Conservation (phyloP, 2,113 vertebrate genomes). For the Cheilinus undulatus region DNA sequence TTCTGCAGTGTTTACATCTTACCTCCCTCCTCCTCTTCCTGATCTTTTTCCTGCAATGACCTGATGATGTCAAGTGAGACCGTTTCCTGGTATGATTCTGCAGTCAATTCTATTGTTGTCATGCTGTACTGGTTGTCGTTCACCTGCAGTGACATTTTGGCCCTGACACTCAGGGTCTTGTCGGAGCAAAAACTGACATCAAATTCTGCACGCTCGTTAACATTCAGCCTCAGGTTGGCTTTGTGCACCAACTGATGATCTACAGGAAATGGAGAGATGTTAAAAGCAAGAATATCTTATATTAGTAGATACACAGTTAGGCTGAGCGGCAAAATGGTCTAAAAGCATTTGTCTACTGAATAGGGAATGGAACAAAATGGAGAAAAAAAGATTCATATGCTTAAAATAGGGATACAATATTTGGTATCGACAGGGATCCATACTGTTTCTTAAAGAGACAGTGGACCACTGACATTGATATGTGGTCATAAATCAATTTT, state of each 20-base stretch:
- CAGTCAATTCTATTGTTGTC: slow-evolving; percentile 81
- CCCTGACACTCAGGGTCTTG: slow-evolving; percentile 71
- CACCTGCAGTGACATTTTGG: slow-evolving; percentile 81
- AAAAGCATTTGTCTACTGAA: too few relatives aligned
- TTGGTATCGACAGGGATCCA: too few relatives aligned
- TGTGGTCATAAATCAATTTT: too few relatives aligned
- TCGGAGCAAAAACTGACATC: slow-evolving; percentile 85
- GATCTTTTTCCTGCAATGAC: slow-evolving; percentile 31
- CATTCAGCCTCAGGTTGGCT: slow-evolving; percentile 73
- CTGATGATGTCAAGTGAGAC: slow-evolving; percentile 87
- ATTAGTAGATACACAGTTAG: too few relatives aligned
- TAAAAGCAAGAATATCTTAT: not conserved
- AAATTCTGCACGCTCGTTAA: slow-evolving; percentile 79
- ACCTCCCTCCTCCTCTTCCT: slow-evolving; percentile 41
- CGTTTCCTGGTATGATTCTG: slow-evolving; percentile 87
- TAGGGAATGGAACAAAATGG: too few relatives aligned
- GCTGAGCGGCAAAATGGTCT: too few relatives aligned
- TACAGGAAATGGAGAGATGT: slow-evolving; percentile 49
- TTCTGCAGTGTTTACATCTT: too few relatives aligned
- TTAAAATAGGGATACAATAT: too few relatives aligned
- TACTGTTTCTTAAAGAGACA: too few relatives aligned
- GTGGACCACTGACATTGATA: too few relatives aligned
- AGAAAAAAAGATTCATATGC: too few relatives aligned
- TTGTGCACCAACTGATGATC: slow-evolving; percentile 77
- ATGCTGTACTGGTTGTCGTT: slow-evolving; percentile 84